Percentiles rank a stretch among this genome's conserved stretches.
phyloP scores from a whole-genome alignment of 1,140 invertebrate species.

The Pseudomyrmex pallidus region DNA sequence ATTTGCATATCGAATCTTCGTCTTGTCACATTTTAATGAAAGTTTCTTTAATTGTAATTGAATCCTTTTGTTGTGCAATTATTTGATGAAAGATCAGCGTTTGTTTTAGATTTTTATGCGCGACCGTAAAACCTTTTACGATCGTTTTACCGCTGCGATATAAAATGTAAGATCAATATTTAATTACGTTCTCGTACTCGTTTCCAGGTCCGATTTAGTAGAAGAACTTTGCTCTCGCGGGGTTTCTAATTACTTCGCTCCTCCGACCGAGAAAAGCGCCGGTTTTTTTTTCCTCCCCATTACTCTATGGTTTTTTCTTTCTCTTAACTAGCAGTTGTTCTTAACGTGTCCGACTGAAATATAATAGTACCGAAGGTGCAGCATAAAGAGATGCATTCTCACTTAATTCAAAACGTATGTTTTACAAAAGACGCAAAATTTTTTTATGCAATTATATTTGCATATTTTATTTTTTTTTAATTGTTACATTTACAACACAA shows the following conservation, averaged over 20 bases:
- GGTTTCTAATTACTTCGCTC: constrained; percentile 37
- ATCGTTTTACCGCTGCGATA: constrained; percentile 10
- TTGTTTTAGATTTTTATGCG: constrained; percentile 26
- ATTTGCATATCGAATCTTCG: background rate
- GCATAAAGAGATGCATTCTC: background rate
- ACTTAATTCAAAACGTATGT: too few relatives aligned
- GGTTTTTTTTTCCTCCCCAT: constrained; percentile 25
- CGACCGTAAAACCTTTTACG: constrained; percentile 35
- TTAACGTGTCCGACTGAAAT: constrained; percentile 33
- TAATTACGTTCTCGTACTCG: constrained; percentile 45
- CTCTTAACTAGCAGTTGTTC: background rate
- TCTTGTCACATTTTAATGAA: constrained; percentile 28
- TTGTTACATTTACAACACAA: background rate
- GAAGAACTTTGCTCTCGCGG: constrained; percentile 21
- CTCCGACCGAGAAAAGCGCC: constrained; percentile 15
- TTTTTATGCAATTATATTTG: background rate
- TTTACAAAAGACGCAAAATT: background rate
- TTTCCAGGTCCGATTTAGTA: constrained; percentile 43
- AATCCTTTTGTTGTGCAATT: background rate
- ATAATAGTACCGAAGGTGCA: background rate
- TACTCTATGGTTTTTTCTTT: constrained; percentile 1
- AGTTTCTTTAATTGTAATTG: background rate
- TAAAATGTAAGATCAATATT: constrained; percentile 54
- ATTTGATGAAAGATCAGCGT: constrained; percentile 30
- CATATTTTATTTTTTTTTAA: background rate